Evolutionary conservation across 1,140 invertebrate genomes (phyloP).

Genomic region (Chymomyza costata): DNA sequence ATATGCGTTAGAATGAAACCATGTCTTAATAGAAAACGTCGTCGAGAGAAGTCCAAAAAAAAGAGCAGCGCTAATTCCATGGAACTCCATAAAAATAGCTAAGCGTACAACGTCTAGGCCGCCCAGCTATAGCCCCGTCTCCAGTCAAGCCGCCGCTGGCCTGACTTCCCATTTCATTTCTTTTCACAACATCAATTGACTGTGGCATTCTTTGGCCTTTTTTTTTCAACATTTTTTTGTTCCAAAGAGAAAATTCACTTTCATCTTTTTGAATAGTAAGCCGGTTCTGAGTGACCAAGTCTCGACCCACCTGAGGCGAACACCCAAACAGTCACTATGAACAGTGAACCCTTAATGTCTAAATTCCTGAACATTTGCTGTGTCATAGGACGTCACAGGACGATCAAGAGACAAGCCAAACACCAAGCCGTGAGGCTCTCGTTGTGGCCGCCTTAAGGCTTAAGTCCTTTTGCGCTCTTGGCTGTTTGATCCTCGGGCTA

Average conservation of each 20-base stretch:
- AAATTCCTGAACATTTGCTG: constrained; percentile 43
- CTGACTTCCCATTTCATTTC: constrained; percentile 37
- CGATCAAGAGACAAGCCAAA: too few species aligned
- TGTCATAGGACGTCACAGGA: constrained; percentile 61
- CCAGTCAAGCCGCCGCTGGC: constrained; percentile 1
- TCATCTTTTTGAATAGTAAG: constrained; percentile 62
- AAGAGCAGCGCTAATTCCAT: constrained; percentile 49
- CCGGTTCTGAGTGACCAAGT: too few species aligned
- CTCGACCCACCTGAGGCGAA: constrained; percentile 24
- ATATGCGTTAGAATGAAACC: constrained; percentile 8
- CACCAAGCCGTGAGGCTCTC: too few species aligned
- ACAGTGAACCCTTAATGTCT: constrained; percentile 54
- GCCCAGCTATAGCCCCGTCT: constrained; percentile 50
- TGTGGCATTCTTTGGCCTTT: constrained; percentile 31
- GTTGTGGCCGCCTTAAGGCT: too few species aligned
- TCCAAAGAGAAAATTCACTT: constrained; percentile 52
- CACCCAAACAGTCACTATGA: constrained; percentile 24
- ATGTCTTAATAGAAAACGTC: constrained; percentile 66
- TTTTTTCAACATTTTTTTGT: too few species aligned
- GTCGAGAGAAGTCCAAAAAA: constrained; percentile 13
- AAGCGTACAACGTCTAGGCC: constrained; percentile 60
- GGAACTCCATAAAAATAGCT: constrained; percentile 71
- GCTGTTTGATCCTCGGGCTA: constrained; percentile 31
- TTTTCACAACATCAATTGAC: too few species aligned
- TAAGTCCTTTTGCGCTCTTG: constrained; percentile 16